Evolutionary conservation across 2,797 vertebrate species (phyloP).

Genomic region (Columba guinea): DNA sequence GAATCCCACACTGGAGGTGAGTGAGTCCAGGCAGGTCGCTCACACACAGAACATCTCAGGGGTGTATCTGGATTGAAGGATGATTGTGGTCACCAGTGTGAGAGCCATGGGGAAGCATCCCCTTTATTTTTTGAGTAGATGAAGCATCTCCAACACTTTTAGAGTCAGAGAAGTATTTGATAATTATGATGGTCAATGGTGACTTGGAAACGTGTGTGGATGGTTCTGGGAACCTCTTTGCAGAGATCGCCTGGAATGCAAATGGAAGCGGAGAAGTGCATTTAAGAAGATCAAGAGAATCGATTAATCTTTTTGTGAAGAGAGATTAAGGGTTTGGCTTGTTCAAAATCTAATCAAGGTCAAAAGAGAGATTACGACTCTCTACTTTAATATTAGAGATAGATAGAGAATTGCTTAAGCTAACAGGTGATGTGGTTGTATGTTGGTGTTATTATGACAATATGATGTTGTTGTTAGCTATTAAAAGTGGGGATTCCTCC

Average conservation of each 20-base stretch:
- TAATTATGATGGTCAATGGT: not conserved
- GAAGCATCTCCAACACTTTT: not conserved
- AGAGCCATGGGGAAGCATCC: not conserved
- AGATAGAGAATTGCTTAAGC: not conserved
- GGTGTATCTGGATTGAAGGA: not conserved
- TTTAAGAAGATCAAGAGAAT: not conserved
- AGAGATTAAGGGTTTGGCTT: conserved; percentile 9
- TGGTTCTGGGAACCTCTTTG: not conserved
- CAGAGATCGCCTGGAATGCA: not conserved
- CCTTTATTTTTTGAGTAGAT: not conserved
- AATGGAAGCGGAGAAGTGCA: accelerated
- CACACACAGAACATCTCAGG: not conserved
- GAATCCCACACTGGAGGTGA: not conserved
- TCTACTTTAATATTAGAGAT: not conserved
- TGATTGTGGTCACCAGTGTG: accelerated
- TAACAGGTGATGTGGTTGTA: not conserved
- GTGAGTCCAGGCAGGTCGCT: not conserved
- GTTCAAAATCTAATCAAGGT: not conserved
- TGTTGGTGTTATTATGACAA: accelerated
- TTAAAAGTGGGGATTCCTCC: not conserved
- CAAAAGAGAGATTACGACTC: not conserved
- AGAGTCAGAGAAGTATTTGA: not conserved
- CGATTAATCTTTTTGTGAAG: not conserved
- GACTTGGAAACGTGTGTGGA: accelerated
- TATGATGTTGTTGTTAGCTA: not conserved